A percentile compares a stretch with the other conserved stretches of the same genome.
Conservation (phyloP, 2,113 vertebrate genomes). For the Austrofundulus limnaeus region DNA sequence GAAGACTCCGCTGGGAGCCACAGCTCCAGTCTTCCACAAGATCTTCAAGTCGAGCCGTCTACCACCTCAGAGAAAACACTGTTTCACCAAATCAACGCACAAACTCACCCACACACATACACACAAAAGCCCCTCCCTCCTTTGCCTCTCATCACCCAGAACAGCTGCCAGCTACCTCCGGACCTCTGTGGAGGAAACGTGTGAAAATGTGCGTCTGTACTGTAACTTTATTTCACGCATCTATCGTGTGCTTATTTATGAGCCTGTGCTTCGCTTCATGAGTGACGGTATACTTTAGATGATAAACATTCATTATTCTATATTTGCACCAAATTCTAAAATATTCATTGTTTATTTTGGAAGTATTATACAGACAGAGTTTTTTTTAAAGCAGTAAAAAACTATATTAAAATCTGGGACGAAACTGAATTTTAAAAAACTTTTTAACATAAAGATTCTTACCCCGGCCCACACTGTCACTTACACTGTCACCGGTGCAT, state of each 20-base stretch:
- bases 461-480: background rate
- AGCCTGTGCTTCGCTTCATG: slow-evolving; percentile 1
- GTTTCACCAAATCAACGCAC: slow-evolving; percentile 9
- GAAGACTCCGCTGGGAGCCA: slow-evolving; percentile 54
- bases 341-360: slow-evolving; percentile 12
- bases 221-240: slow-evolving; percentile 32
- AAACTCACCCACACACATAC: background rate
- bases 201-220: slow-evolving; percentile 10
- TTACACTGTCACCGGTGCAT: slow-evolving; percentile 11
- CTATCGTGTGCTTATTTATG: slow-evolving; percentile 15
- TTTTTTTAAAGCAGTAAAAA: slow-evolving; percentile 3
- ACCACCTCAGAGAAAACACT: slow-evolving; percentile 35
- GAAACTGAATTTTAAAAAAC: slow-evolving; percentile 31
- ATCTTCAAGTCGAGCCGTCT: slow-evolving; percentile 57
- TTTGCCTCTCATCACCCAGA: slow-evolving; percentile 32
- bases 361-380: slow-evolving; percentile 5
- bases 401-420: background rate
- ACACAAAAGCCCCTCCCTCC: slow-evolving; percentile 9
- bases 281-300: slow-evolving; percentile 8
- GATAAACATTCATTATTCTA: slow-evolving; percentile 25
- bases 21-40: slow-evolving; percentile 41
- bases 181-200: slow-evolving; percentile 23
- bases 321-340: slow-evolving; percentile 11
- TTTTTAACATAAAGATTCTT: slow-evolving; percentile 9
- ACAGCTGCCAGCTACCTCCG: slow-evolving; percentile 66